A percentile compares a stretch with the other conserved stretches of the same genome.
phyloP scores from a whole-genome alignment of 2,113 vertebrate species.

The Oryzias melastigma region DNA sequence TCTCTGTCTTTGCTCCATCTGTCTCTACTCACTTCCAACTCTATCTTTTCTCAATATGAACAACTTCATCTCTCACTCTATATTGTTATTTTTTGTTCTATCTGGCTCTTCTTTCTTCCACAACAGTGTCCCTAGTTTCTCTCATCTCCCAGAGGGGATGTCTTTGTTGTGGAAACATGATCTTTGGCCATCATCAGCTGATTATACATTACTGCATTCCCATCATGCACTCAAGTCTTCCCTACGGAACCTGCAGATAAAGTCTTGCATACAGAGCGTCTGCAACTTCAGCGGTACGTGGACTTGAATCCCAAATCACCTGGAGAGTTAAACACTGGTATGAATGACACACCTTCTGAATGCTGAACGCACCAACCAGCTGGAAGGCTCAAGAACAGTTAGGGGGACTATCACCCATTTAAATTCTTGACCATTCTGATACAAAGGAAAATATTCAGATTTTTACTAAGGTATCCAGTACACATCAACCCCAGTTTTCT shows the following conservation, averaged over 20 bases:
- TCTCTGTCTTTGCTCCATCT: constrained; percentile 16
- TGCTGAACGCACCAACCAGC: neutral
- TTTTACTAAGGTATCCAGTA: too few species aligned
- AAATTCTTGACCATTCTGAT: too few species aligned
- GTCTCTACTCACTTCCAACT: constrained; percentile 19
- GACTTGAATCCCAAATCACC: constrained; percentile 56
- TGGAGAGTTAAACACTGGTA: constrained; percentile 19
- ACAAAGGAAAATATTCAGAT: too few species aligned
- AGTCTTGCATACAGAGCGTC: constrained; percentile 65
- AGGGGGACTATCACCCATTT: too few species aligned
- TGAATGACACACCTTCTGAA: neutral
- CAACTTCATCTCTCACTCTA: constrained; percentile 24
- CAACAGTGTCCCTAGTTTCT: constrained; percentile 24
- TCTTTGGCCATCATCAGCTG: constrained; percentile 70
- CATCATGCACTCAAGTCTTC: constrained; percentile 56
- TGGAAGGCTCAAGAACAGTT: neutral
- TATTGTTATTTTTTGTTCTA: constrained; percentile 12
- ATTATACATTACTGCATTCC: constrained; percentile 75
- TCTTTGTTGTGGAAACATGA: constrained; percentile 77
- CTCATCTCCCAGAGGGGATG: constrained; percentile 56
- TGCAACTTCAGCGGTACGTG: constrained; percentile 15
- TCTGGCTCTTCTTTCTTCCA: constrained; percentile 1
- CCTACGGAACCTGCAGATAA: constrained; percentile 36
- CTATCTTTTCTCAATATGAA: constrained; percentile 25
- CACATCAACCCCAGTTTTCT: too few species aligned